Conservation (phyloP, 2,113 vertebrate genomes). For the Engystomops pustulosus region DNA sequence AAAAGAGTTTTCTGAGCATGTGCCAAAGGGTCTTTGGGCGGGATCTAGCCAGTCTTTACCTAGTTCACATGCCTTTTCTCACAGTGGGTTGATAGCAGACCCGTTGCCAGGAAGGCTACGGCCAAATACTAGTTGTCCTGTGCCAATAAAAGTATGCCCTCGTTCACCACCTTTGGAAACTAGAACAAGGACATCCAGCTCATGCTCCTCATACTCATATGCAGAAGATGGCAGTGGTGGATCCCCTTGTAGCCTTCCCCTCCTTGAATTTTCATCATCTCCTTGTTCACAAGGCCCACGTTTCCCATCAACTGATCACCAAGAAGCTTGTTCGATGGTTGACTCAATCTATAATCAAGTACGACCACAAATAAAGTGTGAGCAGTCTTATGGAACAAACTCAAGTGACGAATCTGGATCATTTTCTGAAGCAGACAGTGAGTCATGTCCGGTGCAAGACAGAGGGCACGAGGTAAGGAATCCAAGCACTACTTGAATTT, state of each 20-base stretch:
- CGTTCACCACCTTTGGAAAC: constrained; percentile 95
- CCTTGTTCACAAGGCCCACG: constrained; percentile 92
- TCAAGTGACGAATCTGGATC: constrained; percentile 98
- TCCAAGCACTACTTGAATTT: constrained; percentile 61
- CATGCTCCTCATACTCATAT: constrained; percentile 97
- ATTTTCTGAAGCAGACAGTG: constrained; percentile 98
- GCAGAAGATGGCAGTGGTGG: constrained; percentile 95
- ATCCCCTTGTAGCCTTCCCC: constrained; percentile 95
- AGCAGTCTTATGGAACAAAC: constrained; percentile 98
- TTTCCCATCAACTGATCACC: constrained; percentile 88
- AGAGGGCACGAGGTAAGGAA: constrained; percentile 93
- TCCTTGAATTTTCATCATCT: constrained; percentile 97
- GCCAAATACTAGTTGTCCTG: constrained; percentile 97
- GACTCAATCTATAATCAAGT: constrained; percentile 86
- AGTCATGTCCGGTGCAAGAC: constrained; percentile 95
- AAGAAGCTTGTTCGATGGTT: constrained; percentile 83
- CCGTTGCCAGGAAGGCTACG: constrained; percentile 87
- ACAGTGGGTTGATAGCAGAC: constrained; percentile 78
- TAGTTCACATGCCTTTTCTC: constrained; percentile 87
- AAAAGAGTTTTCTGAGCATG: constrained; percentile 90
- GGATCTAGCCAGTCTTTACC: constrained; percentile 91
- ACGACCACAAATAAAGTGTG: constrained; percentile 97
- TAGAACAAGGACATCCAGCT: constrained; percentile 96
- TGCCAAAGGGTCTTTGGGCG: constrained; percentile 91
- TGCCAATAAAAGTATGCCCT: constrained; percentile 99